phyloP scores from a whole-genome alignment of 2,797 vertebrate genomes.

The Parambassis ranga region DNA sequence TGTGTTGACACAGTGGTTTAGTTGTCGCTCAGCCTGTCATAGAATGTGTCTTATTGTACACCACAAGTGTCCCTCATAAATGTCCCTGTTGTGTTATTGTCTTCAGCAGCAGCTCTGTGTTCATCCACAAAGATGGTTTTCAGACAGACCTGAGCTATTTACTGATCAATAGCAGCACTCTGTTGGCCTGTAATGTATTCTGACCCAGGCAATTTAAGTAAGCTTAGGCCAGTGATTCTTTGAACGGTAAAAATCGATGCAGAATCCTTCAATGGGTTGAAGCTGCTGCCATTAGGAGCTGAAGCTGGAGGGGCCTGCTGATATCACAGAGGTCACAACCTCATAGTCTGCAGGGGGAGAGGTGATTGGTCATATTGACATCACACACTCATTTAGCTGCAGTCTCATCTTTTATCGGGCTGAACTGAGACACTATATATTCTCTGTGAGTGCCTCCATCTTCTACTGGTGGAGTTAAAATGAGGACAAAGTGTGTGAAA shows the following conservation, averaged over 20 bases:
- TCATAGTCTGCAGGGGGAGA: conserved; percentile 9
- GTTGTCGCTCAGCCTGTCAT: no score
- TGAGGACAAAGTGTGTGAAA: conserved; percentile 17
- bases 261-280: conserved; percentile 14
- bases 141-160: conserved; percentile 7
- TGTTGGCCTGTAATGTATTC: conserved; percentile 39
- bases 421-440: conserved; percentile 6
- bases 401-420: conserved; percentile 17
- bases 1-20: no score
- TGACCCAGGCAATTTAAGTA: conserved; percentile 48
- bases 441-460: conserved; percentile 3
- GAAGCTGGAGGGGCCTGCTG: conserved; percentile 14
- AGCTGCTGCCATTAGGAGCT: conserved; percentile 19
- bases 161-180: conserved; percentile 51
- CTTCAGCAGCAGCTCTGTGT: background rate
- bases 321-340: conserved; percentile 31
- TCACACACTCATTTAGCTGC: background rate
- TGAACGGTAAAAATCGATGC: conserved; percentile 37
- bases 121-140: conserved; percentile 6
- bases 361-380: conserved; percentile 26
- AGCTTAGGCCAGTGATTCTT: conserved; percentile 45
- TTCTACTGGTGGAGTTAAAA: background rate
- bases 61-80: no score
- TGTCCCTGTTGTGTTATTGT: no score
- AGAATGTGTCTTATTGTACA: no score